Base-by-base conservation (phyloP, 92 coral and sea anemone species). In the Muricea muricata region DNA sequence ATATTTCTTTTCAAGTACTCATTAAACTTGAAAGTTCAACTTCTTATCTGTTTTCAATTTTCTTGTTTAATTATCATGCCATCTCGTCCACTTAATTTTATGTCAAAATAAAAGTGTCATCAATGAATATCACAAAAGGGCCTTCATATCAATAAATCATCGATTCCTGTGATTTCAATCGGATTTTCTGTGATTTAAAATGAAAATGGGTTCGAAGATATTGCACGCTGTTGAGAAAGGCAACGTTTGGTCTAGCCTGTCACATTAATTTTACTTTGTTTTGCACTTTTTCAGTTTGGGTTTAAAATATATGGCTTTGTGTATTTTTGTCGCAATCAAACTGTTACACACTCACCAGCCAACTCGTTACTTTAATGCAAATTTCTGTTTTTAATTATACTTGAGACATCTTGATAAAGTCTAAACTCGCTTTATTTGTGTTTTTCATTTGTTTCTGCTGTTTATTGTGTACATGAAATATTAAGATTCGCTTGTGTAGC, bases 31-130 rank as follows among this genome's bases (percentile, higher is more conserved):
- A 25, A 28, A 63, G 70, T 4, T 63, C 30, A 32, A 29, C 37
- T 63, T 63, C 15, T 29, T 28, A 63, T 28, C 30, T 28, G 15
- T 63, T 63, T 63, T 63, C 70, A 32, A 26, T 63, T 63, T 63
- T 28, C 12, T 57, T 20, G 35, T 26, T 11, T 63, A 63, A 63
- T 63, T 63, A 28, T 63, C 13, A 30, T 63, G 70, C 30, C 70
- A 63, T 6, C 39, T 26, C 18, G 13, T 63, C 37, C 35, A 63
- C 37, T 63, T 29, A 63, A 63, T 4, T 52, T 52, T 52, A 52
- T 52, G 30, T 63, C 37, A 63, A 35, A 63, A 63, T 28, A 63
- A n/a, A 63, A 25, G n/a, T 63, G 37, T 63, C 70, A 63, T 63
- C 70, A 63, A 10, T 63, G 30, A 10, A 28, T 7, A 10, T n/a